Evolutionary conservation across 2,797 vertebrate species (phyloP), one percentile per base, ranked within the genome.

Genomic region (Falco biarmicus): DNA sequence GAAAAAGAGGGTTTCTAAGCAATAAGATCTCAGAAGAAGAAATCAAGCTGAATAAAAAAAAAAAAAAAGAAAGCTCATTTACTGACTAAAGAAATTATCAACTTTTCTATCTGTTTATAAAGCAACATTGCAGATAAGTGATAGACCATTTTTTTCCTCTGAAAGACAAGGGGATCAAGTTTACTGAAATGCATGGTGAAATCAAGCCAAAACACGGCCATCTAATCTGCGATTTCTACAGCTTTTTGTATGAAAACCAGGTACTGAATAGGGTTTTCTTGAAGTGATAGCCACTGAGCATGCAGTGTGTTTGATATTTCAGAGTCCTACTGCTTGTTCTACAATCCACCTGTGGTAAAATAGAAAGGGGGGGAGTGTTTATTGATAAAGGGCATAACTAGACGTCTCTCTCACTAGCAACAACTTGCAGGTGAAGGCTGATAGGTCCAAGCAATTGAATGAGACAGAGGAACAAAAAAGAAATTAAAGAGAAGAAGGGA

Each of bases 361-460:
- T 84, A n/a, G 4, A 70, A 73, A 56, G 41, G 41, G 41, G 41
- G 41, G 41, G 41, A 14, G 51, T 15, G 1, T 71, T 93, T 94
- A 89, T 81, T 90, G 93, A 90, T 94, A 89, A 89, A 92, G 86
- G 48, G 68, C 74, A 92, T 45, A 64, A 89, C 53, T 88, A 94
- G 75, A 91, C 78, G 54, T 69, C 60, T 87, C 66, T 74, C 76
- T 93, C 57, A 11, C 70, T 65, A 83, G 70, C 59, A 63, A 78
- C 16, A 68, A 93, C 75, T 15, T 68, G 64, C 68, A 92, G 56
- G 71, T 0, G 0, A 87, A 63, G 73, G 68, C 57, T 92, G 77
- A 70, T 83, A 89, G 83, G 75, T 50, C 53, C 47, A 90, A 84
- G 82, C 50, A 78, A 78, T 1, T 60, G 83, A 89, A 76, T 16